Evolutionary conservation across 2,888 invertebrate genomes (phyloP).

Genomic region (Microctonus aethiopoides): DNA sequence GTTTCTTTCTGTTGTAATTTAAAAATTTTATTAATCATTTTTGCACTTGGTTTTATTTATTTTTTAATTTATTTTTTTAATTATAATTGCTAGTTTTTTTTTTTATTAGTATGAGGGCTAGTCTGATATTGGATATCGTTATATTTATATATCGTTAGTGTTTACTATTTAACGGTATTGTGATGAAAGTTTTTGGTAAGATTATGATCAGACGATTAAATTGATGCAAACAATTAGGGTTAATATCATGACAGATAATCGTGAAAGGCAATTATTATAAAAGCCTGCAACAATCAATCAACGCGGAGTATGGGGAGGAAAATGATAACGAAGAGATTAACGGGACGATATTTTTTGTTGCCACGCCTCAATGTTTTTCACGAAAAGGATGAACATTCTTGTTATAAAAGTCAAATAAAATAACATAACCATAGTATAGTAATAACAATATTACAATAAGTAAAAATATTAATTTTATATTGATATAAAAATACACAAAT

Average conservation of each 20-base stretch:
- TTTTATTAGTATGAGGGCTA: too few species aligned
- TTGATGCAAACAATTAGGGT: slow-evolving; percentile 54
- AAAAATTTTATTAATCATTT: slow-evolving; percentile 2
- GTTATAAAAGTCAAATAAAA: not conserved
- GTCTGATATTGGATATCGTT: not conserved
- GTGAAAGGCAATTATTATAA: slow-evolving; percentile 61
- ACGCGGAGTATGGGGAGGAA: slow-evolving; percentile 38
- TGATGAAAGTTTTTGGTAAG: not conserved
- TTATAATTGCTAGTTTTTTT: not conserved
- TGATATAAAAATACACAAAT: too few species aligned
- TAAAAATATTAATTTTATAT: too few species aligned
- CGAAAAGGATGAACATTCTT: slow-evolving; percentile 21
- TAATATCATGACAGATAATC: slow-evolving; percentile 54
- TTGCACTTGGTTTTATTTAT: too few species aligned
- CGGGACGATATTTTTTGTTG: slow-evolving; percentile 22
- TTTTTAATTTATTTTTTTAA: not conserved
- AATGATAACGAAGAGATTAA: slow-evolving; percentile 28
- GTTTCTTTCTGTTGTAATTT: not conserved
- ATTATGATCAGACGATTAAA: slow-evolving; percentile 39
- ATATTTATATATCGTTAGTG: not conserved
- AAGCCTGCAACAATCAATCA: slow-evolving; percentile 63
- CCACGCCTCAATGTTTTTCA: slow-evolving; percentile 25
- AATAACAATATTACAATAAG: not conserved
- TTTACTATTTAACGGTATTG: not conserved
- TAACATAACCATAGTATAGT: too few species aligned